Evolutionary conservation across 2,888 invertebrate genomes (phyloP), one percentile per base, ranked within the genome.

Genomic region (Drosophila formosana): DNA sequence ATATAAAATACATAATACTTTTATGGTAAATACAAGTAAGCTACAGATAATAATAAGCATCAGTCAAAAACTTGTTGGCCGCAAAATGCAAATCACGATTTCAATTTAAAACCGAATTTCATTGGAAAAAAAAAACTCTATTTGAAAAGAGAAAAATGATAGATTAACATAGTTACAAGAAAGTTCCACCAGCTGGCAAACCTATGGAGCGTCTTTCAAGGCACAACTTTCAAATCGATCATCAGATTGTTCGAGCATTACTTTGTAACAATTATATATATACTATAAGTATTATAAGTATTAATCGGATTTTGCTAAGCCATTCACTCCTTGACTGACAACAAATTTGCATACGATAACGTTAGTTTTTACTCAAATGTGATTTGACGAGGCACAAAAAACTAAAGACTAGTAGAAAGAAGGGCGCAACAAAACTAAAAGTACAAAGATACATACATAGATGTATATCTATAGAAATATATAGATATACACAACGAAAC

Each of bases 61-160:
- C 92, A 92, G 93, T 92, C 92, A 92, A 91, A 92, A 91, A 89
- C 82, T 84, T 69, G 83, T 82, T 90, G 91, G 92, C 92, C 91
- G 91, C 89, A 90, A 75, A 89, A 80, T 80, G 66, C 32, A 52
- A 52, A 64, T 49, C 55, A 65, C 58, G 5, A 47, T 52, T 30
- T 37, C 11, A 63, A 51, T 30, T 32, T 70, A 45, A 34, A 43
- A 50, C 47, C 72, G 68, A 65, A 47, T 56, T 58, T 43, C 34
- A 57, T 26, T 51, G 18, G 18, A 13, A 56, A 62, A 56, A 65
- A 68, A 56, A 51, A 51, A 25, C 45, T 7, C n/a, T 34, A 49
- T 25, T 9, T 32, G 34, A 55, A 47, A 43, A 56, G 41, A 55
- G 39, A 32, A 18, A n/a, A 23, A 18, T 4, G 5, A 47, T n/a